Conservation (phyloP, 2,888 invertebrate species). For the Cremastinae sp. region DNA sequence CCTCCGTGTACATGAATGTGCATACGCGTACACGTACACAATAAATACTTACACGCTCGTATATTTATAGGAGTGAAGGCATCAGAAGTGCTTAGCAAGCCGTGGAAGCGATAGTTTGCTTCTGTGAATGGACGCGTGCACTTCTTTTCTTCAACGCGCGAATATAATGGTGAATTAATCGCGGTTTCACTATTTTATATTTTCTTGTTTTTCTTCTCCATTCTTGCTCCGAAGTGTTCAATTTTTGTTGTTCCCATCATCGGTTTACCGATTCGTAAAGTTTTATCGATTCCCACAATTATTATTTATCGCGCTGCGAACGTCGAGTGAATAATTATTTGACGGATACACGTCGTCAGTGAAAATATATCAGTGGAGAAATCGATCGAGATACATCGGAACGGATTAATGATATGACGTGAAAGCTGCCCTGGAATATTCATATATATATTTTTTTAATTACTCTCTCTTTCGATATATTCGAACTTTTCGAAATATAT, state of each 20-base stretch:
- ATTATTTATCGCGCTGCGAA: not conserved
- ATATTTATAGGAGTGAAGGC: slow-evolving; percentile 40
- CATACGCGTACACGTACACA: not conserved
- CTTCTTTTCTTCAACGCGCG: slow-evolving; percentile 59
- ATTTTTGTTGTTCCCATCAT: not conserved
- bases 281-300: not conserved
- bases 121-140: slow-evolving; percentile 69
- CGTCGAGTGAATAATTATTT: slow-evolving; percentile 28
- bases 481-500: not conserved
- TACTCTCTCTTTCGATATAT: not conserved
- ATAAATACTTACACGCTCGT: too few species aligned
- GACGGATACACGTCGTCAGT: slow-evolving; percentile 34
- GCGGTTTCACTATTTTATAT: slow-evolving; percentile 40
- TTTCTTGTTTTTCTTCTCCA: slow-evolving; percentile 21
- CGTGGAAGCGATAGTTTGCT: slow-evolving; percentile 68
- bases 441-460: not conserved
- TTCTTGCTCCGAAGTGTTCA: slow-evolving; percentile 1
- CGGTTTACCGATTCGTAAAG: not conserved
- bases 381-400: slow-evolving; percentile 43
- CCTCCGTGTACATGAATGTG: not conserved
- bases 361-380: slow-evolving; percentile 33
- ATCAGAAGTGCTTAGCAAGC: slow-evolving; percentile 61
- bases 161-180: slow-evolving; percentile 49
- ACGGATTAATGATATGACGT: slow-evolving; percentile 31
- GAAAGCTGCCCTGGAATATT: slow-evolving; percentile 11